Conservation (phyloP, 2,888 invertebrate genomes). For the Harpalus rufipes region DNA sequence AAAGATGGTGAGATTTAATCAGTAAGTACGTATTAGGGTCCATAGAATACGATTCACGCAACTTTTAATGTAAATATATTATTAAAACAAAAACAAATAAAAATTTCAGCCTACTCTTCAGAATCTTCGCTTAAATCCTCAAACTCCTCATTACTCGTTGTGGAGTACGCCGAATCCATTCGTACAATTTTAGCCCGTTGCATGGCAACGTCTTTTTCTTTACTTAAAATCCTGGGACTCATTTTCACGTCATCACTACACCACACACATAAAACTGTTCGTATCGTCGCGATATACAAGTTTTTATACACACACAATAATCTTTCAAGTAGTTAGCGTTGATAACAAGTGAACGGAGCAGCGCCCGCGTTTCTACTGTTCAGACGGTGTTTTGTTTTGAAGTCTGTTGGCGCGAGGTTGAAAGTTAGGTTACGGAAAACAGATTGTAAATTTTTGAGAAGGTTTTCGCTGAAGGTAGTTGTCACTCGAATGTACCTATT, state of each 20-base stretch:
- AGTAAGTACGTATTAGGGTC: no score
- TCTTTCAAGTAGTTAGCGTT: conserved; percentile 29
- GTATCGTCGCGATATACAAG: background rate
- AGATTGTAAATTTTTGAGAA: background rate
- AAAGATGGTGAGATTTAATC: no score
- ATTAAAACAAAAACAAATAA: no score
- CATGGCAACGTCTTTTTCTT: background rate
- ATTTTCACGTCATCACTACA: conserved; percentile 30
- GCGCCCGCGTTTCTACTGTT: conserved; percentile 7
- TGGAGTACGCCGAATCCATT: conserved; percentile 53
- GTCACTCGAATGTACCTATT: no score
- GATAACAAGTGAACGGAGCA: conserved; percentile 27
- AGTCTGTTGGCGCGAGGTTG: background rate
- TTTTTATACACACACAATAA: conserved; percentile 28
- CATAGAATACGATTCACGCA: no score
- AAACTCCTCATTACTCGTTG: conserved; percentile 3
- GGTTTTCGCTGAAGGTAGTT: background rate
- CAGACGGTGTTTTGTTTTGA: background rate
- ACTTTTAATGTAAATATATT: no score
- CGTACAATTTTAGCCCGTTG: background rate
- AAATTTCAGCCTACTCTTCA: conserved; percentile 15
- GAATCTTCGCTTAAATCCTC: background rate
- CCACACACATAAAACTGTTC: conserved; percentile 15
- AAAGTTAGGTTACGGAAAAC: background rate
- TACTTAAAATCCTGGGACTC: conserved; percentile 23